Percentiles rank a stretch among this genome's conserved stretches.
Conservation (phyloP, 2,113 vertebrate genomes). For the Halcyon malimbica region DNA sequence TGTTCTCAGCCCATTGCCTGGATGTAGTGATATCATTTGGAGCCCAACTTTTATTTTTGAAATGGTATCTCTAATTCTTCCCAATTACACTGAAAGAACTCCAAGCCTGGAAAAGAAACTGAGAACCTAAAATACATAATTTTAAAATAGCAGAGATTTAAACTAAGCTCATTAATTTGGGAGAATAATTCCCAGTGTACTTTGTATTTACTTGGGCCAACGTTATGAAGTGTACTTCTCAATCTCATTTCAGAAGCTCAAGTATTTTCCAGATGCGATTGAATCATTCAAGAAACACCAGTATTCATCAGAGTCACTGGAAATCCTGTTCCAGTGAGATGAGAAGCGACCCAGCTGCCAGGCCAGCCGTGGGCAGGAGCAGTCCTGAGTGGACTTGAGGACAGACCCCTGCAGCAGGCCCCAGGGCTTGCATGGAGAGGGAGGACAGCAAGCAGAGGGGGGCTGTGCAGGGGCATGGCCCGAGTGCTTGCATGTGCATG, state of each 20-base stretch:
- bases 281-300: not conserved
- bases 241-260: not conserved
- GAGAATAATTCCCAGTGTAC: not conserved
- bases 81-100: not conserved
- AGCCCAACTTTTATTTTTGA: not conserved
- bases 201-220: not conserved
- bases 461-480: accelerated
- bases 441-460: not conserved
- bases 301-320: not conserved
- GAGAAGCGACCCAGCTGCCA: not conserved
- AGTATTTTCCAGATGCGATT: not conserved
- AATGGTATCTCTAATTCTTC: not conserved
- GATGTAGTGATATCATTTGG: not conserved
- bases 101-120: not conserved
- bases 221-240: not conserved
- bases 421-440: accelerated
- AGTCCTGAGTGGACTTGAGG: not conserved
- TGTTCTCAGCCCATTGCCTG: not conserved
- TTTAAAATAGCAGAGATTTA: not conserved
- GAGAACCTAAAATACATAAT: not conserved
- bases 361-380: not conserved
- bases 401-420: accelerated
- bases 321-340: not conserved
- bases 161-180: not conserved
- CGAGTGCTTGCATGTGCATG: accelerated